phyloP scores from a whole-genome alignment of 2,888 invertebrate species.

The Lacanobia oleracea region DNA sequence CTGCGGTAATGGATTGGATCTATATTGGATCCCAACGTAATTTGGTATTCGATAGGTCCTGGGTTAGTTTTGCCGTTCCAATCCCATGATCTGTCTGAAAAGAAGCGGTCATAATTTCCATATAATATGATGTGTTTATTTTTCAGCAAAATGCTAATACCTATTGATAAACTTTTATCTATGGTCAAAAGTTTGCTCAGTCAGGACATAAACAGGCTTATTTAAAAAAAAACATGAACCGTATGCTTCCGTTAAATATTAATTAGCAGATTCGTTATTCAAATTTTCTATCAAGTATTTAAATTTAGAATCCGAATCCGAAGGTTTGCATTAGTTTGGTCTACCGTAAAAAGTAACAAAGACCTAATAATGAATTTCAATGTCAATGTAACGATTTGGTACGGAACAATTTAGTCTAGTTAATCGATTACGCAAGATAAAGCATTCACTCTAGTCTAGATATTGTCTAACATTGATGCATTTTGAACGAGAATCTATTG shows the following conservation, averaged over 20 bases:
- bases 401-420: not conserved
- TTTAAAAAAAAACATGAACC: no score
- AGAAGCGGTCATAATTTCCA: no score
- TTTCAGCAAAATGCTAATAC: no score
- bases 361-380: constrained; percentile 8
- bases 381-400: constrained; percentile 23
- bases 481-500: constrained; percentile 22
- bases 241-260: no score
- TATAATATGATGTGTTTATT: no score
- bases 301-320: no score
- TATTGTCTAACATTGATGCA: constrained; percentile 7
- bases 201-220: no score
- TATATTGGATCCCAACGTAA: not conserved
- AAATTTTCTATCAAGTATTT: no score
- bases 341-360: constrained; percentile 6
- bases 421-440: constrained; percentile 7
- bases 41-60: constrained; percentile 11
- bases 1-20: constrained; percentile 27
- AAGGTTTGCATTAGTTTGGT: not conserved
- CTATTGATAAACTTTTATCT: no score
- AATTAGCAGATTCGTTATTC: no score
- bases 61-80: no score
- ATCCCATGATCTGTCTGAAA: not conserved
- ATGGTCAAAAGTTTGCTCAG: no score
- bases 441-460: not conserved